Evolutionary conservation across 2,888 invertebrate genomes (phyloP), one percentile per base, ranked within the genome.

Genomic region (Ashinkailepas kermadecensis): DNA sequence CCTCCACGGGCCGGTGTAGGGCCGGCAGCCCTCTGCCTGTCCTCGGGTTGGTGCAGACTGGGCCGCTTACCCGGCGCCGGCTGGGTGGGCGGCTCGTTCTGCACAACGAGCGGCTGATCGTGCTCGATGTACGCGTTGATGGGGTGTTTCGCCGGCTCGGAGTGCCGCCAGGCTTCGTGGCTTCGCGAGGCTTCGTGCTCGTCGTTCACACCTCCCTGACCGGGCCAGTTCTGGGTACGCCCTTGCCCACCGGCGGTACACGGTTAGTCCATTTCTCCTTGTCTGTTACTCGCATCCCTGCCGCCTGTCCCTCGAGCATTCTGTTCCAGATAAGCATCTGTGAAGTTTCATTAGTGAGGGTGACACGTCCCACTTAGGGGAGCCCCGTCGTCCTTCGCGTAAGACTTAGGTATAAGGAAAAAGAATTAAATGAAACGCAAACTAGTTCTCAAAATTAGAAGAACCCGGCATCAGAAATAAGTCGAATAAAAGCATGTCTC

Each of bases 291-390:
- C 54, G 74, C 56, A 6, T 54, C 74, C 21, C 74, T 10, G 21
- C 74, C 39, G 21, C 15, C 25, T 39, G 74, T 54, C 74, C 56
- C 74, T 74, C 56, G 74, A 54, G 21, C 74, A 74, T 54, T 74
- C 74, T 56, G 74, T 56, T 56, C 18, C 10, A 74, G 74, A 74
- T 74, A 74, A 21, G 18, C 74, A 74, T 74, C 74, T 15, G 74
- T 54, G 54, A 21, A 12, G 74, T 74, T 74, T 74, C 74, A 74
- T 74, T 74, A 74, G 74, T 39, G 74, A 54, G 74, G 74, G 54
- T 74, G 74, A 54, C 74, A 74, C 74, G 74, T 74, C 74, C 74
- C 74, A 74, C 74, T 74, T 39, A 74, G 74, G 54, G 74, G 54
- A 3, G 18, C 1, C 18, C 8, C 12, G 54, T 39, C 23, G 74